Evolutionary conservation across 2,113 vertebrate genomes (phyloP).

Genomic region (Uria aalge): DNA sequence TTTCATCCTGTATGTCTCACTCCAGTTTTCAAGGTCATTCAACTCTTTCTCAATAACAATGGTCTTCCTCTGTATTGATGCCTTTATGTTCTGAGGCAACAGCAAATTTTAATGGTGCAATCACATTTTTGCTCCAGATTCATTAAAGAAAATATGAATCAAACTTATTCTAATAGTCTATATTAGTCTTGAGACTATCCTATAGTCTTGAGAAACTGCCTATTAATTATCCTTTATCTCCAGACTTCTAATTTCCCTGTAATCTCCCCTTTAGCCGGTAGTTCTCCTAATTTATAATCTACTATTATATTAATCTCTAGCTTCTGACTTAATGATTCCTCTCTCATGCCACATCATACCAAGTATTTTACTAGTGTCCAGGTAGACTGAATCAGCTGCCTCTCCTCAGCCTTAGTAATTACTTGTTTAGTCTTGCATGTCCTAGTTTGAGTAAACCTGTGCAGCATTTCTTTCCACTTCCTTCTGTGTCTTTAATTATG

Average conservation of each 20-base stretch:
- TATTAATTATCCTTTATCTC: neutral
- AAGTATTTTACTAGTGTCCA: neutral
- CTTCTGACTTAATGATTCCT: neutral
- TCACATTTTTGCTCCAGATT: neutral
- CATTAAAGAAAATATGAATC: neutral
- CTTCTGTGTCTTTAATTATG: neutral
- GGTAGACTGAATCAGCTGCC: neutral
- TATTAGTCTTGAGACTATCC: no score
- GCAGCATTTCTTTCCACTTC: neutral
- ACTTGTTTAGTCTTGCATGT: neutral
- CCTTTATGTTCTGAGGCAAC: neutral
- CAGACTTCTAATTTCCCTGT: neutral
- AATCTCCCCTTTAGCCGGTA: neutral
- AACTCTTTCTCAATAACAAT: neutral
- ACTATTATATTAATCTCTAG: neutral
- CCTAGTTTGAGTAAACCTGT: neutral
- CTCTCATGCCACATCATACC: neutral
- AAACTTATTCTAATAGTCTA: neutral
- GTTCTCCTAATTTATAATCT: neutral
- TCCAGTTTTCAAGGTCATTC: neutral
- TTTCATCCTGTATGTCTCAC: neutral
- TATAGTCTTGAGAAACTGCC: neutral
- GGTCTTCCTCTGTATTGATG: neutral
- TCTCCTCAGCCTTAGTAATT: neutral
- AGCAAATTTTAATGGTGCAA: neutral